Evolutionary conservation across 2,888 invertebrate genomes (phyloP), one percentile per base, ranked within the genome.

Genomic region (Hipparchia semele): DNA sequence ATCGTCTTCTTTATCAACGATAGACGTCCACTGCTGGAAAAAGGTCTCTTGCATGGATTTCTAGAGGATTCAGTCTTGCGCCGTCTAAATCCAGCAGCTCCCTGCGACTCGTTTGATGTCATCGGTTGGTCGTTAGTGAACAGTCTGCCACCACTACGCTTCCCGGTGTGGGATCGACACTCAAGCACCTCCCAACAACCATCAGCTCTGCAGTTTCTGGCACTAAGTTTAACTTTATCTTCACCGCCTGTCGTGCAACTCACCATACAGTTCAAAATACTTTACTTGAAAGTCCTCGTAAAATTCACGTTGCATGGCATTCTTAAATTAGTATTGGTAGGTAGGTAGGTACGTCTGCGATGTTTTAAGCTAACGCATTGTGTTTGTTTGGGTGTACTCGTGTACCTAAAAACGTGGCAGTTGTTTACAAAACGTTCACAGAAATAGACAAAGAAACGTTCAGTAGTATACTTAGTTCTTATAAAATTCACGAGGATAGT

Each of bases 261-360:
- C 23, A 64, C 23, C 59, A 23, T 73, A 12, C 56, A 54, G 71
- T 73, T 73, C 59, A 73, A 73, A 65, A 60, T 59, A 61, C 62
- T 71, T 49, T 46, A 54, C 59, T 70, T 62, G 58, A 71, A 53
- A 51, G 45, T 64, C 49, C 7, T 64, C 51, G 49, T 66, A 49
- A 70, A 73, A 73, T 68, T 62, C 54, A 58, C 51, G 45, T 64
- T 70, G 39, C 6, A 66, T 62, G 64, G 54, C 61, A 61, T 46
- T 51, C 33, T 39, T 68, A 62, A 67, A 68, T 46, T 8, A 45
- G 33, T n/a, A 49, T 67, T 33, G 60, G n/a, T 49, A 49, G 7
- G n/a, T 2, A 6, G 1, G 49, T 49, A 49, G 49, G 49, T n/a
- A 13, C n/a, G 58, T 70, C 49, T 13, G 10, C 58, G 7, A 70